Evolutionary conservation across 1,140 invertebrate genomes (phyloP), one percentile per base, ranked within the genome.

Genomic region (Pseudachorutes palmiensis): DNA sequence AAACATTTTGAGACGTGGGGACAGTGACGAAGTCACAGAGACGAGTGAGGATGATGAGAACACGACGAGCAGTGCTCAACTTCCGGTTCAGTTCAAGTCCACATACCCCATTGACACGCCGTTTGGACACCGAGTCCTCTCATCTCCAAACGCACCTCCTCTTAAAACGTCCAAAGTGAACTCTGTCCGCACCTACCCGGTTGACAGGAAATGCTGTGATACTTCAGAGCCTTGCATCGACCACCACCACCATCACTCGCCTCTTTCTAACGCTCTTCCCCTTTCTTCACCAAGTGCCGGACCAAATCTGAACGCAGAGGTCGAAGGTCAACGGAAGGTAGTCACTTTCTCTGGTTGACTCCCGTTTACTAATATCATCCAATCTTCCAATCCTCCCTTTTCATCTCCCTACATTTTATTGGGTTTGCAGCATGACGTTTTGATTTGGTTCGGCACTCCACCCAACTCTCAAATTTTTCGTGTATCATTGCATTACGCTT

Each of bases 101-200:
- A 73, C 72, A 12, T 73, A 58, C 66, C 76, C 76, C 29, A 77
- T 77, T 63, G 77, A 78, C 64, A 75, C 75, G 58, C 77, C 77
- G 5, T 70, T 75, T n/a, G 22, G 22, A 30, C 66, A 24, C 65
- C 60, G 63, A 60, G 29, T 51, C 63, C 26, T 66, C 63, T 36
- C 75, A 70, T 14, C 74, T 68, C 33, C 75, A 12, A 55, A 55
- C 51, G 51, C 9, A 14, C 51, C 24, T 55, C 51, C 51, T 19
- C 24, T 55, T 14, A 55, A 22, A 24, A 55, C 51, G 9, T 16
- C 51, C 3, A 55, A 71, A 55, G 62, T 75, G 29, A 73, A 76
- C 60, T 66, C 69, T 22, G 58, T 72, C 30, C 72, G 74, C 49
- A 70, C 74, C 48, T 74, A 67, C 61, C 72, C 70, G n/a, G 67